A percentile compares a stretch with the other conserved stretches of the same genome.
These are phyloP conservation scores for Parasteatoda lunata DNA, from an alignment of 2,888 invertebrate species.

Conservation along the genomic window DNA sequence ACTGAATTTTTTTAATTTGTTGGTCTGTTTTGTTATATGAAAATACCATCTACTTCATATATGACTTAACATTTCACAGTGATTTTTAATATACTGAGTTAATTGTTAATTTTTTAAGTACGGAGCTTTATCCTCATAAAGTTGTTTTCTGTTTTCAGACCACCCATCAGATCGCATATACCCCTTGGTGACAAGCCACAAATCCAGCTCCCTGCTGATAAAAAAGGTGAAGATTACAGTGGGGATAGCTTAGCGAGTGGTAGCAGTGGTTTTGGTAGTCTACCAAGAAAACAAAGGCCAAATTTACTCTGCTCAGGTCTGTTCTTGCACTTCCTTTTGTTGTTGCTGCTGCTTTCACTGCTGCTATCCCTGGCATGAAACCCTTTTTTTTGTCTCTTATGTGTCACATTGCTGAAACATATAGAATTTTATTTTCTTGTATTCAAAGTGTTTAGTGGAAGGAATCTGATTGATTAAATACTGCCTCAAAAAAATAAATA, in stretches of 20 bases:
- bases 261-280: conserved; percentile 89
- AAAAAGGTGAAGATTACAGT: conserved; percentile 70
- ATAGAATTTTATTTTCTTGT: too few relatives aligned
- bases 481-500: too few relatives aligned
- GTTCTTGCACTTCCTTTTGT: conserved; percentile 20
- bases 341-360: conserved; percentile 58
- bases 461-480: too few relatives aligned
- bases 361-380: conserved; percentile 60
- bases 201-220: conserved; percentile 72
- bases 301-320: conserved; percentile 70
- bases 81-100: too few relatives aligned
- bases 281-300: conserved; percentile 77
- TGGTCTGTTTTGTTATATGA: too few relatives aligned
- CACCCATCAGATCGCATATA: conserved; percentile 74
- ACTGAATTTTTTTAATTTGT: too few relatives aligned
- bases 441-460: too few relatives aligned
- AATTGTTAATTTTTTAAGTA: too few relatives aligned
- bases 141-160: conserved; percentile 39
- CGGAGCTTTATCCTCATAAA: too few relatives aligned
- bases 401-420: not conserved
- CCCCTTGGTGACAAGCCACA: conserved; percentile 73
- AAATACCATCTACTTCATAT: too few relatives aligned
- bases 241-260: conserved; percentile 76
- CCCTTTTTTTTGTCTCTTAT: not conserved
- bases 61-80: too few relatives aligned